Evolutionary conservation across 2,113 vertebrate genomes (phyloP).

Genomic region (Triplophysa rosa): DNA sequence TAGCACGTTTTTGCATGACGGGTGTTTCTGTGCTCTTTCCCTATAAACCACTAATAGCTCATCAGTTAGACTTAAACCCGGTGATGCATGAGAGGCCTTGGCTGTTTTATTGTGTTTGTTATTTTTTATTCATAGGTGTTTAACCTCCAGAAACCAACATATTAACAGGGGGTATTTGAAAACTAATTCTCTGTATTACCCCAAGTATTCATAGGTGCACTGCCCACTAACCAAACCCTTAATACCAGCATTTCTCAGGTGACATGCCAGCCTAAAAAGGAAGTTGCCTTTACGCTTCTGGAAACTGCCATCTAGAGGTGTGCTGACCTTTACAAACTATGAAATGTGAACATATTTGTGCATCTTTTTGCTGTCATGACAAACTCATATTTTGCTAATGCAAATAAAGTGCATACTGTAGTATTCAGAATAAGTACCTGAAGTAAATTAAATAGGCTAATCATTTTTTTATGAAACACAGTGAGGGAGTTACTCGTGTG

Average conservation of each 20-base stretch:
- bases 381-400: conserved; percentile 53
- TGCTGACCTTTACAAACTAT: neutral
- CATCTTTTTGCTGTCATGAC: conserved; percentile 3
- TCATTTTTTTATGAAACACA: conserved; percentile 48
- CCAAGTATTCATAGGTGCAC: too few relatives aligned
- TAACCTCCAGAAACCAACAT: too few relatives aligned
- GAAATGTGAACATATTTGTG: too few relatives aligned
- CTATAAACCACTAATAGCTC: neutral
- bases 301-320: conserved; percentile 24
- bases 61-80: neutral
- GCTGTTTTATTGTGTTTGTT: conserved; percentile 2
- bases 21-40: neutral
- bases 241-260: neutral
- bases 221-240: neutral
- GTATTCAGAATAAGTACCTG: conserved; percentile 31
- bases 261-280: neutral
- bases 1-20: conserved; percentile 16
- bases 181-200: too few relatives aligned
- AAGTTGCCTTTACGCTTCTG: conserved; percentile 22
- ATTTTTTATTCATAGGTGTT: too few relatives aligned
- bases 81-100: neutral
- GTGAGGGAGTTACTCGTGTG: conserved; percentile 46
- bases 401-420: conserved; percentile 58
- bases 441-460: conserved; percentile 16
- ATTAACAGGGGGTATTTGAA: too few relatives aligned